Base-by-base conservation (phyloP, 2,113 vertebrate species). In the Setophaga kirtlandii region DNA sequence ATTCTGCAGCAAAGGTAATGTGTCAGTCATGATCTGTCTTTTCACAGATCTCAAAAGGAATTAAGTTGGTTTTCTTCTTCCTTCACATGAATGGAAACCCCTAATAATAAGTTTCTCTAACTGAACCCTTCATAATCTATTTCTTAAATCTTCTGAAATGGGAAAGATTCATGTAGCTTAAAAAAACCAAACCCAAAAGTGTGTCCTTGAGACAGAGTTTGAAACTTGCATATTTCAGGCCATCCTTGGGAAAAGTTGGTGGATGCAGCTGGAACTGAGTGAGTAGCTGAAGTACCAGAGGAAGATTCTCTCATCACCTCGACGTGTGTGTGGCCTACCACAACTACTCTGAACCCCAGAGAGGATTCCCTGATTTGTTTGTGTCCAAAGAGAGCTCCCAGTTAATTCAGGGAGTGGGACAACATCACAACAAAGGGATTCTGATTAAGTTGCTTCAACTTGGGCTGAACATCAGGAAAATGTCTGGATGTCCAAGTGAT, bases 321-420 rank as follows among this genome's bases (percentile, higher is more conserved):
- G 0, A 16, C 0, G 0, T 41, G 28, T 50, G 46, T 4, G 0
- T 58, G 73, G 47, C 46, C 79, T 75, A 27, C 17, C 28, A 8
- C 0, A 0, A 30, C 35, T 63, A 6, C 35, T 86, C 42, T 49
- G 21, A 65, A 27, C 12, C 6, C 41, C 15, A 6, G 0, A 46
- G 47, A 73, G 53, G 28, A 65, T 73, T 58, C 30, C n/a, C 7
- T 7, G 3, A 12, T 53, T 25, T 2, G 0, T 68, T 10, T 35
- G 3, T 27, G 17, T 71, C 25, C 44, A 46, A 52, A 68, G 52
- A 33, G 22, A 83, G 11, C 22, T 80, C 74, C n/a, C 58, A 60
- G 28, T 5, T 87, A 44, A n/a, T 75, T 83, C 11, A 5, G 23
- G 52, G 30, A 28, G 1, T 0, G 10, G 30, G 18, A 49, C 31